Evolutionary conservation across 2,113 vertebrate genomes (phyloP), one percentile per base, ranked within the genome.

Genomic region (Nothocercus nigrocapillus): DNA sequence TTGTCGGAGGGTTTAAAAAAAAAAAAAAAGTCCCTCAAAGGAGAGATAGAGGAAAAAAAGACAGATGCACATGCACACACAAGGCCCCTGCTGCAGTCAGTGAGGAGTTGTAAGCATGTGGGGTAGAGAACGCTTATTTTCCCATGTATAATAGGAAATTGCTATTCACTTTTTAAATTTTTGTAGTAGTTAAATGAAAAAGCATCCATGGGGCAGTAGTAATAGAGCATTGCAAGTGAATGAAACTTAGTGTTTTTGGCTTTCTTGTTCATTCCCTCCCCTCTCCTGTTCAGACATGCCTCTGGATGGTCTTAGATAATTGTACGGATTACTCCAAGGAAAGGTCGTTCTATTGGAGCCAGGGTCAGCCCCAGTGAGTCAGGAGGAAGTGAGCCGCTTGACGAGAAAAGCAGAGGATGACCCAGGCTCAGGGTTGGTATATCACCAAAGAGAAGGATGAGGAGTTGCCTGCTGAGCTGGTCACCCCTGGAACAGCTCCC

Each of bases 321-420:
- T 63, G 38, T 34, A 62, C 70, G 27, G 5, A 61, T 9, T 34
- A 51, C 61, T 56, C 28, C 10, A 40, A 11, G 70, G 30, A 18
- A 0, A 0, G 89, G 11, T 51, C 81, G 15, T 18, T 84, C 30
- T 2, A 18, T 24, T 12, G 10, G 30, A n/a, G 20, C 5, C 58
- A 89, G 58, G 27, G 68, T 68, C 3, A 5, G 61, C 6, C 45
- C 38, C 20, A 19, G 24, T 11, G 21, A 5, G 7, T 7, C 56
- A 53, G 16, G 38, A 44, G 30, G 59, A 51, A 56, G 20, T 30
- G 32, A 17, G 12, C 1, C 1, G 5, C 25, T 13, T 13, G 18
- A 11, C 24, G 22, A 15, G 32, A 68, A 49, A 3, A 40, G 9
- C 13, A 4, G 16, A 30, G 4, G 2, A 24, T 54, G 36, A 18